A percentile compares a stretch with the other conserved stretches of the same genome.
These are phyloP conservation scores for Xylota segnis DNA, from an alignment of 2,888 invertebrate genomes.

Conservation along the genomic window DNA sequence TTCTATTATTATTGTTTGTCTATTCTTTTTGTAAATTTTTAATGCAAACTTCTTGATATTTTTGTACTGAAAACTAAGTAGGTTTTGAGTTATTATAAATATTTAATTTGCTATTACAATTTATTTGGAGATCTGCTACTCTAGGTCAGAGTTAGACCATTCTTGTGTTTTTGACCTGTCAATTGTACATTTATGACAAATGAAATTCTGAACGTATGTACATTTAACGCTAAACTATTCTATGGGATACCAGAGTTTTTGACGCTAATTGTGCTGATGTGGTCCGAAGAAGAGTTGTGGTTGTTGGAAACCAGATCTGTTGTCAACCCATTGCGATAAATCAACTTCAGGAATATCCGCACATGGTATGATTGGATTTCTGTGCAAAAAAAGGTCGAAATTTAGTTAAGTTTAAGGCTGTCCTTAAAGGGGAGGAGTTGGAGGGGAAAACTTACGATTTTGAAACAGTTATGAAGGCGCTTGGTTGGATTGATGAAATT, in stretches of 20 bases:
- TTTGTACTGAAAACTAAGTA: not conserved
- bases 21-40: not conserved
- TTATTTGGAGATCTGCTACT: not conserved
- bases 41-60: not conserved
- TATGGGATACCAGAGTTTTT: not conserved
- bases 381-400: conserved; percentile 81
- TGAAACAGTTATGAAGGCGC: conserved; percentile 88
- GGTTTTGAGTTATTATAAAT: not conserved
- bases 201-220: conserved; percentile 53
- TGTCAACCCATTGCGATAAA: conserved; percentile 86
- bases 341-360: conserved; percentile 86
- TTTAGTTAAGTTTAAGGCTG: no score
- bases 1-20: not conserved
- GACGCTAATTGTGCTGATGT: conserved; percentile 39
- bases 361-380: conserved; percentile 88
- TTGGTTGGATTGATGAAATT: conserved; percentile 88
- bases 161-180: not conserved
- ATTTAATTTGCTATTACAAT: not conserved
- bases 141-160: not conserved
- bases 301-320: conserved; percentile 71
- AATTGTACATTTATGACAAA: conserved; percentile 29
- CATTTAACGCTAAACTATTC: conserved; percentile 65
- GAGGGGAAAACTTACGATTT: conserved; percentile 85
- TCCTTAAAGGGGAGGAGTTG: no score
- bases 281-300: conserved; percentile 52